Evolutionary conservation across 2,797 vertebrate genomes (phyloP).

Genomic region (Calcarius lapponicus): DNA sequence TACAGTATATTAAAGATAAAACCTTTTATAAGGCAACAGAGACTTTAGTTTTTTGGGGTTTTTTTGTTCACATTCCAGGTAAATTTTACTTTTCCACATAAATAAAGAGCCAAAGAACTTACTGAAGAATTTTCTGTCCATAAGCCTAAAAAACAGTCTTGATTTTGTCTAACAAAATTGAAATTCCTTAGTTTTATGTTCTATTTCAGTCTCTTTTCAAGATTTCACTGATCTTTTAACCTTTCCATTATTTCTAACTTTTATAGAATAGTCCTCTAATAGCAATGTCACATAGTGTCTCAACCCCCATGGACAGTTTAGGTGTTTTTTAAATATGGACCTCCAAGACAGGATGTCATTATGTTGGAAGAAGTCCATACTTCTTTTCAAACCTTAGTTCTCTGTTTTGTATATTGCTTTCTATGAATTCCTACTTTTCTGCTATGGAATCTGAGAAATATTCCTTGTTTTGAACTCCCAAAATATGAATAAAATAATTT

Average conservation of each 20-base stretch:
- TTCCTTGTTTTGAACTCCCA: background rate
- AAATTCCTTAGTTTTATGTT: background rate
- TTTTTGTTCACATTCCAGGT: background rate
- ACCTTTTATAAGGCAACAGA: background rate
- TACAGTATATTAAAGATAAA: background rate
- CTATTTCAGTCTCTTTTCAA: background rate
- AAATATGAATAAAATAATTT: background rate
- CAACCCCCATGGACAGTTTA: background rate
- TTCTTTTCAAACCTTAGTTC: background rate
- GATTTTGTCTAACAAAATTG: background rate
- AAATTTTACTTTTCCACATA: background rate
- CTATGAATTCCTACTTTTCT: background rate
- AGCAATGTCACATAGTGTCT: background rate
- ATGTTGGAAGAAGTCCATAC: background rate
- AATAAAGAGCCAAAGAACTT: background rate
- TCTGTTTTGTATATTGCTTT: background rate
- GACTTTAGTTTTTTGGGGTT: accelerated
- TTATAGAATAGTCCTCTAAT: background rate
- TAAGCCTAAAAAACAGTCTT: background rate
- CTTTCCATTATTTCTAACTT: background rate
- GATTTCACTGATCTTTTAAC: background rate
- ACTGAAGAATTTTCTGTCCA: background rate
- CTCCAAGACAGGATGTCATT: background rate
- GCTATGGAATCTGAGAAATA: background rate
- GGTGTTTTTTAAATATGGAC: background rate